Conservation (phyloP, 2,888 invertebrate genomes). For the Flexamia atlantica region DNA sequence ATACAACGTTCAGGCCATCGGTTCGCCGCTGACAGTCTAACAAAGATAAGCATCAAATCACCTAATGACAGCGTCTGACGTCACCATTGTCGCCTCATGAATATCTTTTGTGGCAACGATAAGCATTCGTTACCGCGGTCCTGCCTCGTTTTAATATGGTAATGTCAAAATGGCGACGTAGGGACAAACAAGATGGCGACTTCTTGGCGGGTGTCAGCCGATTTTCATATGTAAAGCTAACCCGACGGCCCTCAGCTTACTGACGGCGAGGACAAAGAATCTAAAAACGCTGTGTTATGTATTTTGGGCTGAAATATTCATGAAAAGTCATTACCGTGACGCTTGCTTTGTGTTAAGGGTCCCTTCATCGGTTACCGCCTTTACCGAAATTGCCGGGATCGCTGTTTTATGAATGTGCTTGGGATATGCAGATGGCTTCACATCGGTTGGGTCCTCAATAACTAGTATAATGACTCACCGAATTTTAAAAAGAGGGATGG, state of each 20-base stretch:
- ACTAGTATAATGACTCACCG: not conserved
- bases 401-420: conserved; percentile 5
- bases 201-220: conserved; percentile 42
- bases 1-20: not conserved
- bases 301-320: conserved; percentile 55
- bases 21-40: conserved; percentile 25
- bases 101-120: conserved; percentile 52
- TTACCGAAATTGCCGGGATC: conserved; percentile 40
- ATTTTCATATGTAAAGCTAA: conserved; percentile 60
- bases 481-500: not conserved
- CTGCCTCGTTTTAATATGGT: conserved; percentile 60
- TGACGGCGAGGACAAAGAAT: conserved; percentile 42
- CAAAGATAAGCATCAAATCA: conserved; percentile 59
- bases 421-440: not conserved
- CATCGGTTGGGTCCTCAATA: not conserved
- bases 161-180: conserved; percentile 61
- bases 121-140: conserved; percentile 49
- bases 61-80: conserved; percentile 53
- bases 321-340: conserved; percentile 50
- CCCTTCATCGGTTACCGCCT: conserved; percentile 24
- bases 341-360: conserved; percentile 33
- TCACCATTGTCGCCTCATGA: conserved; percentile 53
- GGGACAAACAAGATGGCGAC: conserved; percentile 56
- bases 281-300: conserved; percentile 59
- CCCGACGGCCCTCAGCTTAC: not conserved